Evolutionary conservation across 2,113 vertebrate species (phyloP).

Genomic region (Oenanthe melanoleuca): DNA sequence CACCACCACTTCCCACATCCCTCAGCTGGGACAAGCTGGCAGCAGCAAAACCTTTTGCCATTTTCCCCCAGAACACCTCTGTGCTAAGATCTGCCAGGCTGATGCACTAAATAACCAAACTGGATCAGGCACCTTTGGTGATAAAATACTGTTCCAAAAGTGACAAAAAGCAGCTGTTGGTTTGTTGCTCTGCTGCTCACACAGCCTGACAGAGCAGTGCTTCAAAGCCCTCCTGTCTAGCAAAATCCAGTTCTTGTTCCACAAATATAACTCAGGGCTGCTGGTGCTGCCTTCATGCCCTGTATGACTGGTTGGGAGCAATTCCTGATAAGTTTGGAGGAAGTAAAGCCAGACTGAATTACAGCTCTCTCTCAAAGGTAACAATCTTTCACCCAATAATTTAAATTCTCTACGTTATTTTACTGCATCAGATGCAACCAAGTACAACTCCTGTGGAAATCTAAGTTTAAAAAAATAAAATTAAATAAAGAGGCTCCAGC

Average conservation of each 20-base stretch:
- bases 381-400: background rate
- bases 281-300: background rate
- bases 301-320: background rate
- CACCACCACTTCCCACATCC: background rate
- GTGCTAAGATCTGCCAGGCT: background rate
- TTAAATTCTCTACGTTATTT: background rate
- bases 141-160: background rate
- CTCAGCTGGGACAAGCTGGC: background rate
- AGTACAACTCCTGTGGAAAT: background rate
- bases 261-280: background rate
- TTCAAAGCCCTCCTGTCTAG: background rate
- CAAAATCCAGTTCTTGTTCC: background rate
- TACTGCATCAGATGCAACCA: background rate
- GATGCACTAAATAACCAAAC: background rate
- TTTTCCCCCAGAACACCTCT: background rate
- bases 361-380: background rate
- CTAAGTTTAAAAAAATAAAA: background rate
- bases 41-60: background rate
- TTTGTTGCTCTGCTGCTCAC: background rate
- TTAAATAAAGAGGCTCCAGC: background rate
- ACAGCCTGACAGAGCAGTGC: accelerated
- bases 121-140: background rate
- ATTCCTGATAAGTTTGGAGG: background rate
- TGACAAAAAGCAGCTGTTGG: accelerated
- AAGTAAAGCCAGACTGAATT: background rate